Base-by-base conservation (phyloP, 2,888 invertebrate species). In the Furcula furcula region DNA sequence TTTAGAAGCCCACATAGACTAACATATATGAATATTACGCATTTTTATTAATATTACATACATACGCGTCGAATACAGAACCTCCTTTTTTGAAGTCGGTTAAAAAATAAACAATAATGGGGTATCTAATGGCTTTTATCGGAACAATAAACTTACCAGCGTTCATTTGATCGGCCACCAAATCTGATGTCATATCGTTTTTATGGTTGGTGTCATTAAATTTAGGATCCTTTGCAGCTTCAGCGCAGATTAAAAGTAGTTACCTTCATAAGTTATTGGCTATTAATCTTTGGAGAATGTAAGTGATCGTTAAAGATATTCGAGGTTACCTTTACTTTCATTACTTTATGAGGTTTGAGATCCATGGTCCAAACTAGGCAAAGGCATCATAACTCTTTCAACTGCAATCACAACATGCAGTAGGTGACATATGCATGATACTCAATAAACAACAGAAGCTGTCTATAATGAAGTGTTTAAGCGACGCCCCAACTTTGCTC, bases 101-200 rank as follows among this genome's bases (percentile, higher is more conserved):
- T 52, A n/a, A n/a, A n/a, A n/a, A 56, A 54, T 51, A 57, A 49
- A 61, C 54, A 60, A 65, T 66, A 55, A 38, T 49, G n/a, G n/a
- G n/a, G 52, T 52, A 61, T 64, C 57, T 58, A 63, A 55, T 58
- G 54, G 54, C 53, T 59, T 64, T 70, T 72, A 73, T 61, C 63
- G 60, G 43, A 41, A 46, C 41, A 53, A 56, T 72, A 64, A 65
- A 64, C 31, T n/a, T 37, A 40, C 34, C 47, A 48, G 54, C 64
- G 65, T 66, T 67, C 66, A 56, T 57, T 31, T 32, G 45, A 59
- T 55, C 50, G 52, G 31, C 45, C 33, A 28, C 38, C 41, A 43
- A 45, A 59, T 49, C 49, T 52, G 53, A 46, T 38, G 43, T 61
- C 68, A 62, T 65, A 65, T 72, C 62, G 61, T 60, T 69, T 70